Evolutionary conservation across 2,888 invertebrate genomes (phyloP).

Genomic region (Chrysopilus asiliformis): DNA sequence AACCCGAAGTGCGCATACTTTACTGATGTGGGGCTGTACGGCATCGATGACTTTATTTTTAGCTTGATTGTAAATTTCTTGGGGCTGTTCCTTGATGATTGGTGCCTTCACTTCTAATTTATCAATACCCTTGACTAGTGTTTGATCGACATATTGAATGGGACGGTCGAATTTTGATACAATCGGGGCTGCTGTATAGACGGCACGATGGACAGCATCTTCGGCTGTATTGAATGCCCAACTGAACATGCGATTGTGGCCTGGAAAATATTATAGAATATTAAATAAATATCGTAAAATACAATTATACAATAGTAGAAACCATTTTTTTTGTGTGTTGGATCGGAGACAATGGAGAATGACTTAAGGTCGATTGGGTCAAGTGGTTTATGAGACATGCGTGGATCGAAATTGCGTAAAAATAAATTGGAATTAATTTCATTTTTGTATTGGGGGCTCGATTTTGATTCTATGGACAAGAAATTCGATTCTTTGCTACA

Average conservation of each 20-base stretch:
- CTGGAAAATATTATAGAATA: too few species aligned
- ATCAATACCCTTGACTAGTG: conserved; percentile 50
- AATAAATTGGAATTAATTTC: too few species aligned
- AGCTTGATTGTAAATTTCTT: conserved; percentile 42
- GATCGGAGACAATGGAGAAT: too few species aligned
- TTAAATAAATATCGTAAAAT: too few species aligned
- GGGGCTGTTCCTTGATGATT: conserved; percentile 50
- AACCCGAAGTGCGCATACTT: conserved; percentile 36
- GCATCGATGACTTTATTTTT: conserved; percentile 44
- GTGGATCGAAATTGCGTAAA: too few species aligned
- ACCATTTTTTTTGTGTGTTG: too few species aligned
- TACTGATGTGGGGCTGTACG: conserved; percentile 42
- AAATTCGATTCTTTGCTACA: too few species aligned
- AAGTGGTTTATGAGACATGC: too few species aligned
- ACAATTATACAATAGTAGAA: too few species aligned
- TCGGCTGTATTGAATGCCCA: conserved; percentile 58
- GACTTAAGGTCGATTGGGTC: too few species aligned
- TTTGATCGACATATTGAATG: conserved; percentile 48
- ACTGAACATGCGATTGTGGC: conserved; percentile 49
- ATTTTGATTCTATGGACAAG: too few species aligned
- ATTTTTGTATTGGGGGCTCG: too few species aligned
- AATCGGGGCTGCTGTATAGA: conserved; percentile 48
- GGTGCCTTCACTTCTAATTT: conserved; percentile 52
- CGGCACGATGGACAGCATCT: conserved; percentile 45
- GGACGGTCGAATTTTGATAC: conserved; percentile 42